A percentile compares a stretch with the other conserved stretches of the same genome.
These are phyloP conservation scores for Phaethon lepturus DNA, from an alignment of 2,113 vertebrate species.

Conservation along the genomic window DNA sequence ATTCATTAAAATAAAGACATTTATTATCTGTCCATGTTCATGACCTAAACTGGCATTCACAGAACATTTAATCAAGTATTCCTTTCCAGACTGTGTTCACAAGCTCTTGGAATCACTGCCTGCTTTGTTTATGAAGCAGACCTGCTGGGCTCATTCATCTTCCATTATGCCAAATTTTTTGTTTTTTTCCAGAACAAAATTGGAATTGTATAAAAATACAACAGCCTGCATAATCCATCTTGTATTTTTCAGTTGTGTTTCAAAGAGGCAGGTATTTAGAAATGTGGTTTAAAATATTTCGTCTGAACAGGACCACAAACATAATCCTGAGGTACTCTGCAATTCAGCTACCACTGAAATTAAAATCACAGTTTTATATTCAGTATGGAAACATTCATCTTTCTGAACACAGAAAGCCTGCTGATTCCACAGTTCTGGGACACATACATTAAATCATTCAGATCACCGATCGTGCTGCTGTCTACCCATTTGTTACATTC, in stretches of 20 bases:
- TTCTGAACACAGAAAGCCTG: background rate
- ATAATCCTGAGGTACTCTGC: background rate
- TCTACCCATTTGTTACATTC: background rate
- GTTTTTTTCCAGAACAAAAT: conserved; percentile 26
- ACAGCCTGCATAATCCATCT: background rate
- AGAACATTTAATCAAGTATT: background rate
- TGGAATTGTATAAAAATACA: conserved; percentile 31
- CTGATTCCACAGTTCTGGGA: background rate
- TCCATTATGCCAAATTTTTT: background rate
- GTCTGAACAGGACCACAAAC: background rate
- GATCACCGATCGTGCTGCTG: background rate
- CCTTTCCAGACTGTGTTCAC: background rate
- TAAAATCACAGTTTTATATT: conserved; percentile 9
- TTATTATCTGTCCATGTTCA: background rate
- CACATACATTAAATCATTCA: background rate
- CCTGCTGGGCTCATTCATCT: conserved; percentile 19
- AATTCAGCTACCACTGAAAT: conserved; percentile 12
- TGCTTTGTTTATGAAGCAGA: conserved; percentile 30
- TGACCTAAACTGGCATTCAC: background rate
- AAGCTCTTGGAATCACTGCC: background rate
- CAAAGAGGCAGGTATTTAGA: background rate
- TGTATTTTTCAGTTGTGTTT: background rate
- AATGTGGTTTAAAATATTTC: background rate
- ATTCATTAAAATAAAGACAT: background rate
- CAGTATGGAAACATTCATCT: background rate